A percentile compares a stretch with the other conserved stretches of the same genome.
phyloP scores from a whole-genome alignment of 2,113 vertebrate genomes.

The Leucopternis melanops region DNA sequence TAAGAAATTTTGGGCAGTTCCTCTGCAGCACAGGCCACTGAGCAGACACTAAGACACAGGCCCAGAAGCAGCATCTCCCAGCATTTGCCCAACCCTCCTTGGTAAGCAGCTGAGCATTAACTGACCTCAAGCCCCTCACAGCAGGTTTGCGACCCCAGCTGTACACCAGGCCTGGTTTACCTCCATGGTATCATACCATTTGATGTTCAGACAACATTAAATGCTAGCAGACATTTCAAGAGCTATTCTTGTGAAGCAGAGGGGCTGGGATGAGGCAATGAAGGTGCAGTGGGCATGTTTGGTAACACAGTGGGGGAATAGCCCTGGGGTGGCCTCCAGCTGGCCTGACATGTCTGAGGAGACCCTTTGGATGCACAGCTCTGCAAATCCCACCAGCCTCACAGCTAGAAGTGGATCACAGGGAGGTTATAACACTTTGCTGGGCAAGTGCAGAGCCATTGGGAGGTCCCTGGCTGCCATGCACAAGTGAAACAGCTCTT shows the following conservation, averaged over 20 bases:
- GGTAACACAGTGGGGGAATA: background rate
- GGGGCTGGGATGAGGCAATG: background rate
- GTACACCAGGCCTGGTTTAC: background rate
- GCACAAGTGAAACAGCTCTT: background rate
- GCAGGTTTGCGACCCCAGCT: background rate
- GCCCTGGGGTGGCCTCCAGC: background rate
- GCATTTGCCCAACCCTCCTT: background rate
- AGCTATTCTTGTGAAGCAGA: background rate
- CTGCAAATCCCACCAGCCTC: background rate
- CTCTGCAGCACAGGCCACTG: background rate
- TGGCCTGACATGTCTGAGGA: background rate
- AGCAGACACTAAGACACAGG: background rate
- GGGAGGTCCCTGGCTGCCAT: background rate
- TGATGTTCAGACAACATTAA: background rate
- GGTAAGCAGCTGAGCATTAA: background rate
- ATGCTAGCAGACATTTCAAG: background rate
- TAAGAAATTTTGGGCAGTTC: background rate
- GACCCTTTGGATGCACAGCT: background rate
- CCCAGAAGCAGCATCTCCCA: background rate
- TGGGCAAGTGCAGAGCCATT: background rate
- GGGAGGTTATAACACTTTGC: background rate
- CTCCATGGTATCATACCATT: accelerated
- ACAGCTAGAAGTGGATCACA: no score
- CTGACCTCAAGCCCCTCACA: background rate
- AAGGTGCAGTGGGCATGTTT: background rate